These are phyloP conservation scores for Trimorus sp. DNA, from an alignment of 2,888 invertebrate species.

Conservation along the genomic window DNA sequence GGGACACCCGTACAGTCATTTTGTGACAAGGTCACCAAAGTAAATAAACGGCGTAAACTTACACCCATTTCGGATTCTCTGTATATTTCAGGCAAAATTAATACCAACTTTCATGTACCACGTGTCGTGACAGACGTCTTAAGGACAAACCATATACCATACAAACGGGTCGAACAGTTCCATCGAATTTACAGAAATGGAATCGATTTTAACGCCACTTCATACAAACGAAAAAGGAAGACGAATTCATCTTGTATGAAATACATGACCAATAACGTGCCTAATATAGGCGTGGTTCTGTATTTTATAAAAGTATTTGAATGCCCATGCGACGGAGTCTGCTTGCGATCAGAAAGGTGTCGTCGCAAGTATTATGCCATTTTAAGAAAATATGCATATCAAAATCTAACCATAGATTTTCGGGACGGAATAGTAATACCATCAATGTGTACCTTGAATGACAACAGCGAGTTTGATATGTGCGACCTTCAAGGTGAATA, in stretches of 20 bases:
- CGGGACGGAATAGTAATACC: no score
- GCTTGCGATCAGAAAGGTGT: neutral
- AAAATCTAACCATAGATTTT: no score
- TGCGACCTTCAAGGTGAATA: no score
- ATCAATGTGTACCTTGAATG: no score
- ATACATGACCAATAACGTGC: neutral
- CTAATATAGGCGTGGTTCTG: neutral
- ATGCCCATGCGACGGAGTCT: constrained; percentile 5
- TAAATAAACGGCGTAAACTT: constrained; percentile 11
- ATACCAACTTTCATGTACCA: no score
- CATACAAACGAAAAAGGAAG: constrained; percentile 8
- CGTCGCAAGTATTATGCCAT: constrained; percentile 1
- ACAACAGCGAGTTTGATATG: no score
- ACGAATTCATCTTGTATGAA: constrained; percentile 21
- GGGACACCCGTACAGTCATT: neutral
- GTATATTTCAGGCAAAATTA: no score
- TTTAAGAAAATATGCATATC: constrained; percentile 4
- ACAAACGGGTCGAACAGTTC: neutral
- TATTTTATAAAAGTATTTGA: constrained; percentile 15
- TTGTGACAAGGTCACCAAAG: neutral
- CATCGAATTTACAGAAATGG: constrained; percentile 11
- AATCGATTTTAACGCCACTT: no score
- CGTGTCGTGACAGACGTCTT: neutral
- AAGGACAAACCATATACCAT: neutral
- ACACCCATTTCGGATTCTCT: no score